Evolutionary conservation across 1,140 invertebrate species (phyloP).

Genomic region (Trissolcus basalis): DNA sequence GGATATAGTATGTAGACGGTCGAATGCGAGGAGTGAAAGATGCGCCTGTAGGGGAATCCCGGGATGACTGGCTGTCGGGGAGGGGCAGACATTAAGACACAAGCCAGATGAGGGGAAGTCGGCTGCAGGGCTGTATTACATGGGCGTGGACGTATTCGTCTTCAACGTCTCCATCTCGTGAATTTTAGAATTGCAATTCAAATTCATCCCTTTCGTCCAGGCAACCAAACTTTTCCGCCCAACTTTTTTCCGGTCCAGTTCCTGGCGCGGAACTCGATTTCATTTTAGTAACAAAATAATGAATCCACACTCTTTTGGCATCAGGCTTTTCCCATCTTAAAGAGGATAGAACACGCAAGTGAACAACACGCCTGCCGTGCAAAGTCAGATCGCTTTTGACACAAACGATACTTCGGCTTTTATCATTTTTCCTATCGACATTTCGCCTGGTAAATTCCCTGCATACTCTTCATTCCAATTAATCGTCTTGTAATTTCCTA

Average conservation of each 20-base stretch:
- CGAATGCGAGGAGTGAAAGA: conserved; percentile 8
- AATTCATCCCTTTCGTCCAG: neutral
- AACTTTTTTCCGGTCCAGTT: too few species aligned
- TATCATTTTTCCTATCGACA: too few species aligned
- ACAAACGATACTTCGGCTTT: too few species aligned
- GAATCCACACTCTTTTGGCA: conserved; percentile 41
- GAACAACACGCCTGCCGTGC: too few species aligned
- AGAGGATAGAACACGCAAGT: conserved; percentile 62
- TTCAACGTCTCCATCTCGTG: neutral
- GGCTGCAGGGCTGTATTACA: conserved; percentile 63
- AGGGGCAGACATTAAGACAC: conserved; percentile 41
- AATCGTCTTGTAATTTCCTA: too few species aligned
- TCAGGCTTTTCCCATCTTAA: conserved; percentile 66
- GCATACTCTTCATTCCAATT: too few species aligned
- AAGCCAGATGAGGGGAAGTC: conserved; percentile 56
- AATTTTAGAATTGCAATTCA: neutral
- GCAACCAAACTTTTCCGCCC: too few species aligned
- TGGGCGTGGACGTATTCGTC: conserved; percentile 25
- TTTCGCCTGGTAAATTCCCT: too few species aligned
- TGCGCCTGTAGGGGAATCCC: conserved; percentile 26
- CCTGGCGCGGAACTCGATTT: too few species aligned
- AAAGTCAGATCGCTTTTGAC: too few species aligned
- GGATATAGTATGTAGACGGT: conserved; percentile 37
- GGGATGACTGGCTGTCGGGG: conserved; percentile 31
- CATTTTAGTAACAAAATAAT: too few species aligned